phyloP scores from a whole-genome alignment of 2,888 invertebrate species.

The Plebejus anna region DNA sequence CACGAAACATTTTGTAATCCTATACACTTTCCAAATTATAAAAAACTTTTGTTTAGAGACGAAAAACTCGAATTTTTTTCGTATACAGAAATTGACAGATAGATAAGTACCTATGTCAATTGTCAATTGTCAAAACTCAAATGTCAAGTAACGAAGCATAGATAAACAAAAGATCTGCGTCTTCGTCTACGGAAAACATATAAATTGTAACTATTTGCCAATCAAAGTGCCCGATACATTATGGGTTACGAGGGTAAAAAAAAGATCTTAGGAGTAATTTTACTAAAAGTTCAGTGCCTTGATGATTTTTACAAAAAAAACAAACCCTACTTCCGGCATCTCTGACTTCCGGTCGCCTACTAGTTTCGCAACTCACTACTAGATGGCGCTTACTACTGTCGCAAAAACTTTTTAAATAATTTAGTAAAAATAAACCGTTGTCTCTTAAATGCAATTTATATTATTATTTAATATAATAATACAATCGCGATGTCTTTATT shows the following conservation, averaged over 20 bases:
- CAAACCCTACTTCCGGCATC: neutral
- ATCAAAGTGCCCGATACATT: neutral
- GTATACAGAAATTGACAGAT: conserved; percentile 73
- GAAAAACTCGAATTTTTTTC: conserved; percentile 64
- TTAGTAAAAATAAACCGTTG: no score
- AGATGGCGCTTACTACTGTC: neutral
- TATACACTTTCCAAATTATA: conserved; percentile 40
- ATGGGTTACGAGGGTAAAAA: no score
- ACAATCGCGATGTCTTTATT: no score
- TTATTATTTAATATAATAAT: no score
- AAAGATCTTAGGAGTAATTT: neutral
- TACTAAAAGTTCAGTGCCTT: neutral
- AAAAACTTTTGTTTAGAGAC: conserved; percentile 63
- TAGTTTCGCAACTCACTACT: neutral
- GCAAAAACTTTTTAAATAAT: conserved; percentile 30
- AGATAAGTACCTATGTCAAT: conserved; percentile 60
- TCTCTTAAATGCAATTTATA: no score
- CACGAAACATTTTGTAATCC: conserved; percentile 79
- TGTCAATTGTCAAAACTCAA: conserved; percentile 38
- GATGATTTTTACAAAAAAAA: neutral
- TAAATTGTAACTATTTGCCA: neutral
- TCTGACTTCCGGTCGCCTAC: neutral
- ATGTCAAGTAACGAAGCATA: conserved; percentile 41
- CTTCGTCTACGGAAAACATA: neutral
- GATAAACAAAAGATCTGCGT: neutral